phyloP scores from a whole-genome alignment of 2,113 vertebrate genomes.

The Panurus biarmicus region DNA sequence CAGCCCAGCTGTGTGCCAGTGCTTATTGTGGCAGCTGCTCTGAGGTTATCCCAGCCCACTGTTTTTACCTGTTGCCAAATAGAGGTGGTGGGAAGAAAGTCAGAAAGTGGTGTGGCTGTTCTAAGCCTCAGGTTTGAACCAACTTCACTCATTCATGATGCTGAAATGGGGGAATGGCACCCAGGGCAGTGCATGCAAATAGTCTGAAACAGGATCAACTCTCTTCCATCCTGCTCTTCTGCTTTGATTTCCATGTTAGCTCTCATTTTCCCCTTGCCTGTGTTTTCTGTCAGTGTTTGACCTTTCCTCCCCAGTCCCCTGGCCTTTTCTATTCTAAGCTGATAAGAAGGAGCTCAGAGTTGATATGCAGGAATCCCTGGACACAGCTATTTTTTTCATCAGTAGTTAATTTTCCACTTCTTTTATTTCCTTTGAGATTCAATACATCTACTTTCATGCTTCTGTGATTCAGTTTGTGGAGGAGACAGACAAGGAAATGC shows the following conservation, averaged over 20 bases:
- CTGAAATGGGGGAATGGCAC: not conserved
- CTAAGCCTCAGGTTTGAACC: not conserved
- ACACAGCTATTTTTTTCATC: slow-evolving; percentile 60
- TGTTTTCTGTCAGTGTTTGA: slow-evolving; percentile 36
- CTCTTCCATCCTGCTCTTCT: not conserved
- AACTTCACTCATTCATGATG: not conserved
- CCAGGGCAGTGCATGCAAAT: not conserved
- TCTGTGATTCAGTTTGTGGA: slow-evolving; percentile 64
- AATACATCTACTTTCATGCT: slow-evolving; percentile 71
- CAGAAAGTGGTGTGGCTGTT: not conserved
- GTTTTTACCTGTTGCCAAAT: not conserved
- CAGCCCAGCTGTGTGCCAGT: not conserved
- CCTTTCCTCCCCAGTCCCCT: slow-evolving; percentile 11
- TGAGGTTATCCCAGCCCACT: not conserved
- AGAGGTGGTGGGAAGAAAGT: not conserved
- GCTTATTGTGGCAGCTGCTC: not conserved
- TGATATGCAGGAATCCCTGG: slow-evolving; percentile 52
- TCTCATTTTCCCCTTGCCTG: slow-evolving; percentile 13
- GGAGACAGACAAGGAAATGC: slow-evolving; percentile 66
- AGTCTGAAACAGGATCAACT: not conserved
- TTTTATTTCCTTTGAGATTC: slow-evolving; percentile 74
- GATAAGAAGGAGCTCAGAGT: slow-evolving; percentile 35
- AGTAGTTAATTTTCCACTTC: slow-evolving; percentile 76
- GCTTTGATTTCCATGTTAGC: slow-evolving; percentile 35
- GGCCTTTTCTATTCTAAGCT: slow-evolving; percentile 35